Conservation (phyloP, 2,113 vertebrate genomes). For the Pseudopodoces humilis region DNA sequence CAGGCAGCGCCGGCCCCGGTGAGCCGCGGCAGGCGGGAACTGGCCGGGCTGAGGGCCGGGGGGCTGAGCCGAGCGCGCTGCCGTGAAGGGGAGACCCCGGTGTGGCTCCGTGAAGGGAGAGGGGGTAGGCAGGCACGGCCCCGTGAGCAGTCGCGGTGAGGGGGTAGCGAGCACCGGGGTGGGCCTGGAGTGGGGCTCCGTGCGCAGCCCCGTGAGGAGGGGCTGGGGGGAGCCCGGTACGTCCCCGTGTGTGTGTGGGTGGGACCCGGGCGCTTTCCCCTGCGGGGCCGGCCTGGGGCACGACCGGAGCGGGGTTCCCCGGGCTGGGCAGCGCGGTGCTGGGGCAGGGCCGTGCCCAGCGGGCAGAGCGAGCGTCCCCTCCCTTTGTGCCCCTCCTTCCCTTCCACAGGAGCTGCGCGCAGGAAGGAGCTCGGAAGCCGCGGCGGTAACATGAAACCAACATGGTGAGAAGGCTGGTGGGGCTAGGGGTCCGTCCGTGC, state of each 20-base stretch:
- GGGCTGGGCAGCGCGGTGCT: neutral
- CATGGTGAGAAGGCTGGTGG: conserved; percentile 47
- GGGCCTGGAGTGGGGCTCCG: too few species aligned
- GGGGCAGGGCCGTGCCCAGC: neutral
- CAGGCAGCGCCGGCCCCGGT: conserved; percentile 10
- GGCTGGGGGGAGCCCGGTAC: too few species aligned
- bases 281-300: neutral
- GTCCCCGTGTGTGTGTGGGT: neutral
- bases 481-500: neutral
- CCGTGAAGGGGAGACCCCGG: neutral
- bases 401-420: neutral
- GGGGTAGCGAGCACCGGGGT: neutral
- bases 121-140: neutral
- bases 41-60: neutral
- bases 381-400: conserved; percentile 9
- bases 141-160: neutral
- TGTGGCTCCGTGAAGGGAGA: neutral
- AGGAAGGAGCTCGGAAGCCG: neutral
- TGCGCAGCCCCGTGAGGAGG: neutral
- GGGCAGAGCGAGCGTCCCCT: neutral
- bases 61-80: neutral
- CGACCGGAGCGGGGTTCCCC: neutral
- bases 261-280: neutral
- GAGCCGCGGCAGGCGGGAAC: neutral
- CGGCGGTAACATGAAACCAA: conserved; percentile 3